These are phyloP conservation scores for Melitaea athalia DNA, from an alignment of 2,888 invertebrate genomes.

Conservation along the genomic window DNA sequence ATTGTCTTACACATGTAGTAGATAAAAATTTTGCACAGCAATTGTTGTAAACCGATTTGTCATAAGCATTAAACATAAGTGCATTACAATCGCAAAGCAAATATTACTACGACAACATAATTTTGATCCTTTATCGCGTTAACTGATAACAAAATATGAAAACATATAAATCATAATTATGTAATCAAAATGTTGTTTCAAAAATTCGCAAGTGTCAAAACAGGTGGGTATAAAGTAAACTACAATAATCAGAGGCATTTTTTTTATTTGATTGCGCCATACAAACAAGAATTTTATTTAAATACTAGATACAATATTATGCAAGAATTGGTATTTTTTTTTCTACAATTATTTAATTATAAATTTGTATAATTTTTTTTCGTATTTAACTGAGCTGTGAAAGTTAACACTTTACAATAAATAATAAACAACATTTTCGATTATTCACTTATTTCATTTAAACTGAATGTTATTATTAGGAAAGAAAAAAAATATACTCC, in stretches of 20 bases:
- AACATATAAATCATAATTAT: no score
- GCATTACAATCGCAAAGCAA: no score
- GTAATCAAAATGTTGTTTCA: no score
- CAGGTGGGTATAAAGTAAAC: background rate
- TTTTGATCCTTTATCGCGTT: no score
- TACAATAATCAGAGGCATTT: conserved; percentile 11
- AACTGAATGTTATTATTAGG: background rate
- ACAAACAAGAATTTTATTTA: conserved; percentile 55
- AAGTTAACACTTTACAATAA: conserved; percentile 6
- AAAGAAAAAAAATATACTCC: background rate
- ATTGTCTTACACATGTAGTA: no score
- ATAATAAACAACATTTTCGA: background rate
- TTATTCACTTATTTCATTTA: background rate
- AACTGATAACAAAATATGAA: no score
- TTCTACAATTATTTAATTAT: conserved; percentile 36
- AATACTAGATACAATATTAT: conserved; percentile 43
- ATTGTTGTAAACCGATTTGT: no score
- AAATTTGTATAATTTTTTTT: conserved; percentile 30
- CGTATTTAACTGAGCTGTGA: conserved; percentile 6
- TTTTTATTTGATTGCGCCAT: conserved; percentile 59
- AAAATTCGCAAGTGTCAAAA: no score
- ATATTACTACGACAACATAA: no score
- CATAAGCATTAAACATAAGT: no score
- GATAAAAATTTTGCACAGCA: no score
- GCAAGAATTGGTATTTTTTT: conserved; percentile 22